Base-by-base conservation (phyloP, 2,113 vertebrate genomes). In the Oxyura jamaicensis region DNA sequence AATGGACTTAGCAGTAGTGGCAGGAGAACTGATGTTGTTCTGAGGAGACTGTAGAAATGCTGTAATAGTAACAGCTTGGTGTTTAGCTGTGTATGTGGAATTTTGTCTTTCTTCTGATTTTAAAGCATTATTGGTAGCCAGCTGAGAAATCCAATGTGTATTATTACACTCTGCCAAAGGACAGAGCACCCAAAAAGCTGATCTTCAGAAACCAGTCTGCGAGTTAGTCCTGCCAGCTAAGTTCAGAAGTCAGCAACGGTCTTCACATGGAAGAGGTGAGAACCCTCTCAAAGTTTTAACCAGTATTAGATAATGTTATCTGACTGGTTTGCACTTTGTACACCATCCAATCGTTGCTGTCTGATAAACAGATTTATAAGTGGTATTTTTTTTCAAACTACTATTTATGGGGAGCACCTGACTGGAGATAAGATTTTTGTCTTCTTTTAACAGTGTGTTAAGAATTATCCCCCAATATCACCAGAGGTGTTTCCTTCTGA, bases 221-320 rank as follows among this genome's bases (percentile, higher is more conserved):
- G 58, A 44, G 13, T 11, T 88, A 93, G 52, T 50, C 88, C 93
- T 84, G n/a, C 92, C 92, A 39, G 53, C 86, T 9, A 90, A 78
- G 90, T 44, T 97, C 72, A 88, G 77, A 75, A 95, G 46, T 44
- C 91, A 95, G 72, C 93, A 78, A 46, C 76, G 92, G 74, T 77
- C 88, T 95, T 84, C 81, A 25, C 83, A 60, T 72, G 97, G 97
- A 90, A 98, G 96, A 96, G 94, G 95, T 98, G 96, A 98, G 97
- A 31, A 58, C 28, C 83, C 28, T 26, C 29, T 13, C 41, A 3
- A 53, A 73, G 42, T 12, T 46, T 80, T 33, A 15, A 84, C 19
- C 8, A 22, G 1, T 20, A 7, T 11, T n/a, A 36, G 10, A 6
- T 18, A 71, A 14, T 0, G 0, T 44, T 71, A 39, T 55, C 52